Evolutionary conservation across 2,113 vertebrate genomes (phyloP), one percentile per base, ranked within the genome.

Genomic region (Bambusicola thoracicus): DNA sequence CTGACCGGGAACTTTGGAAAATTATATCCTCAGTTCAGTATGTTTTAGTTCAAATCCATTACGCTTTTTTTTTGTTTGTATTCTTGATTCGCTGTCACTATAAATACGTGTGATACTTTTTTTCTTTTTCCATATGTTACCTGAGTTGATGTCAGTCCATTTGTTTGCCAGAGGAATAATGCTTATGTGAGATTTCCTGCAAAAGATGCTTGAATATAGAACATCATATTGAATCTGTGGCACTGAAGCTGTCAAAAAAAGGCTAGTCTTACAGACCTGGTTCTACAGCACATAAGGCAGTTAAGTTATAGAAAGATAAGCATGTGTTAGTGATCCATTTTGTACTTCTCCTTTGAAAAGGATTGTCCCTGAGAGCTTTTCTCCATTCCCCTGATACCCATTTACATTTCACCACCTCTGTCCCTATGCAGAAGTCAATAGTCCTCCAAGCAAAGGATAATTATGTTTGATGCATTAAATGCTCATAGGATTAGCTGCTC

Each of bases 381-480:
- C 59, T 77, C 25, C 6, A 5, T 81, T 94, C 67, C 59, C 44
- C 38, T 65, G 78, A 55, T n/a, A 69, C 24, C 14, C n/a, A 34
- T 62, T 94, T 92, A 80, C 41, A 58, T 78, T 91, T 94, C 84
- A 58, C 48, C 70, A 85, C 49, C 49, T 41, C 69, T 81, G 59
- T 74, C 55, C 66, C 40, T 68, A 40, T 86, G 62, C 44, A 82
- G 84, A 89, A 91, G 92, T 87, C 78, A 90, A 53, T 88, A 94
- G 83, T 79, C 70, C 84, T 89, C 90, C 78, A 85, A 87, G 81
- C 34, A 62, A 68, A 58, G 44, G 58, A 69, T 72, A 81, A 82
- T 69, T 86, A 25, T 7, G 7, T 81, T 86, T 1, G 10, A 5
- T 87, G 66, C 58, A 44, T 92, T 87, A 85, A 84, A 72, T 34